Percentiles rank a stretch among this genome's conserved stretches.
Conservation (phyloP, 2,888 invertebrate species). For the Dromius quadrimaculatus region DNA sequence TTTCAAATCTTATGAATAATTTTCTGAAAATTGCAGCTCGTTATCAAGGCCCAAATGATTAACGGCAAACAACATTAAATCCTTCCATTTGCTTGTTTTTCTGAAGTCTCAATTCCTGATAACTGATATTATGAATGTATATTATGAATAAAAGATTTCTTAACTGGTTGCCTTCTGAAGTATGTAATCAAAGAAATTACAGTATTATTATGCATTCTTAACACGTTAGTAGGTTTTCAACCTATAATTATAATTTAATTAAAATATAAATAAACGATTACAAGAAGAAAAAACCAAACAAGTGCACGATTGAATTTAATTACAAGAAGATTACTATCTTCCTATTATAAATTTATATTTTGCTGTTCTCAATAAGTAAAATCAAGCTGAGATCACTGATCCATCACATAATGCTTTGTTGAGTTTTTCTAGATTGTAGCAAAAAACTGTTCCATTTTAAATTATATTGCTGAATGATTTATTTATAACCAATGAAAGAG, state of each 20-base stretch:
- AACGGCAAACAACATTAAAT: too few species aligned
- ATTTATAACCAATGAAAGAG: too few species aligned
- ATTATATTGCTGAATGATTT: too few species aligned
- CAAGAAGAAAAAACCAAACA: constrained; percentile 8
- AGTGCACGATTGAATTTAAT: constrained; percentile 30
- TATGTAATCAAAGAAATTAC: constrained; percentile 23
- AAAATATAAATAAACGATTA: constrained; percentile 37
- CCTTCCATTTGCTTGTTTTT: too few species aligned
- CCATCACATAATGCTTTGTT: too few species aligned
- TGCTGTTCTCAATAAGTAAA: neutral
- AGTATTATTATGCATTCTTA: constrained; percentile 32
- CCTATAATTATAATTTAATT: constrained; percentile 35
- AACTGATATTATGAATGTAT: constrained; percentile 9
- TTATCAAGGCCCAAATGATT: too few species aligned
- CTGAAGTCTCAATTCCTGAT: neutral
- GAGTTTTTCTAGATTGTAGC: neutral
- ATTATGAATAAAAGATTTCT: constrained; percentile 9
- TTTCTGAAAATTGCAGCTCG: too few species aligned
- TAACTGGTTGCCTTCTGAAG: constrained; percentile 6
- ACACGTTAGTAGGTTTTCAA: constrained; percentile 32
- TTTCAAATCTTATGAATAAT: too few species aligned
- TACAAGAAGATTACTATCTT: constrained; percentile 26
- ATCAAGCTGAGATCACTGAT: neutral
- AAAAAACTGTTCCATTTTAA: constrained; percentile 25
- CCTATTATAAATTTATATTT: constrained; percentile 30